Conservation (phyloP, 2,113 vertebrate species). For the Neofelis nebulosa region DNA sequence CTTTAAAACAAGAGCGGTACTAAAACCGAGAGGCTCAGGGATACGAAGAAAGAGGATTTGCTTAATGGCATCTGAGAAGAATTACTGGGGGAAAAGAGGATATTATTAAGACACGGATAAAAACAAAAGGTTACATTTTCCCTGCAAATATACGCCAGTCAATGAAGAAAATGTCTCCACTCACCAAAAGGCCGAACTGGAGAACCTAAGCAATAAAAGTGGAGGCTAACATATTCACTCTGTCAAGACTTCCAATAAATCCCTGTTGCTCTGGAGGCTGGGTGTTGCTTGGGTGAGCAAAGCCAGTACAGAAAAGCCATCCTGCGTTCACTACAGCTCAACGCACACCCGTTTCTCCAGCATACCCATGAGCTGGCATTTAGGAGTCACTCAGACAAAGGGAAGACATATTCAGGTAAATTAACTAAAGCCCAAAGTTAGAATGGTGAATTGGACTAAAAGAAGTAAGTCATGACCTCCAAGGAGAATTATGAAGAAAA, state of each 20-base stretch:
- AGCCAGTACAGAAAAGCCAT: background rate
- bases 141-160: constrained; percentile 4
- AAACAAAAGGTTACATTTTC: constrained; percentile 22
- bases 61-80: constrained; percentile 27
- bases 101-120: background rate
- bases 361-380: background rate
- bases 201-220: constrained; percentile 16
- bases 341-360: background rate
- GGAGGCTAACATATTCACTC: background rate
- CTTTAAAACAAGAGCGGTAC: constrained; percentile 43
- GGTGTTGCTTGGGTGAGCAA: background rate
- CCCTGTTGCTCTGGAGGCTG: background rate
- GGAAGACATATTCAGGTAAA: background rate
- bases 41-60: background rate
- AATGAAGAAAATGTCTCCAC: constrained; percentile 1
- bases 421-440: background rate
- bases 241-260: background rate
- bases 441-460: background rate
- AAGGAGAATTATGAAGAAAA: constrained; percentile 49
- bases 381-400: constrained; percentile 1
- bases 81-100: background rate
- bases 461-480: background rate
- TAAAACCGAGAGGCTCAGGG: background rate
- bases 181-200: constrained; percentile 26
- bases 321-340: background rate